Evolutionary conservation across 2,113 vertebrate species (phyloP), one percentile per base, ranked within the genome.

Genomic region (Felis chaus): DNA sequence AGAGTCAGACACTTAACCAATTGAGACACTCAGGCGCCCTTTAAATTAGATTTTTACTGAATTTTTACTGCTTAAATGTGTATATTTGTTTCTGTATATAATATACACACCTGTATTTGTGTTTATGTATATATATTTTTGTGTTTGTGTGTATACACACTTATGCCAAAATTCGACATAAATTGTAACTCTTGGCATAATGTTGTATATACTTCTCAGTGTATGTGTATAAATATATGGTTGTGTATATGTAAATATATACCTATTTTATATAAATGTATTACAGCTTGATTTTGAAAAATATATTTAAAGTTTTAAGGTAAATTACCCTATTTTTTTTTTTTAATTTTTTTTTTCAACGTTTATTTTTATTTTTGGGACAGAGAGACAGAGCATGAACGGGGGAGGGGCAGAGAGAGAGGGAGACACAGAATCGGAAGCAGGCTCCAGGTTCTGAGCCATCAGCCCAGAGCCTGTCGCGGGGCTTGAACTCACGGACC

Each of bases 231-330:
- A 74, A 36, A 69, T 88, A 50, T 12, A 27, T 82, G 14, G 48
- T 27, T 78, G 15, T 78, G 3, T 66, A 19, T 57, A 45, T 74
- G 1, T 76, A 65, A 66, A 66, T 91, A 57, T 31, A 53, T 81
- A 48, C 8, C 11, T 86, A 27, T 16, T 82, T 87, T 27, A 73
- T 88, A 53, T 83, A 84, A 95, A 69, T 82, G 31, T 33, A 68
- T 79, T 18, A 68, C 61, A 69, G 33, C 55, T 83, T 93, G 31
- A 83, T 92, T 95, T 88, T 68, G 25, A 92, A 97, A 95, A 83
- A 78, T 89, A 53, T 0, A 25, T 79, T 80, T 66, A 36, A 66
- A 78, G 16, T 89, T 92, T 78, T 88, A 89, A 92, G 50, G 83
- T 16, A 95, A 63, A 8, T 36, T 7, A 7, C 10, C 84, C 23